Evolutionary conservation across 2,113 vertebrate species (phyloP), one percentile per base, ranked within the genome.

Genomic region (Protobothrops mucrosquamatus): DNA sequence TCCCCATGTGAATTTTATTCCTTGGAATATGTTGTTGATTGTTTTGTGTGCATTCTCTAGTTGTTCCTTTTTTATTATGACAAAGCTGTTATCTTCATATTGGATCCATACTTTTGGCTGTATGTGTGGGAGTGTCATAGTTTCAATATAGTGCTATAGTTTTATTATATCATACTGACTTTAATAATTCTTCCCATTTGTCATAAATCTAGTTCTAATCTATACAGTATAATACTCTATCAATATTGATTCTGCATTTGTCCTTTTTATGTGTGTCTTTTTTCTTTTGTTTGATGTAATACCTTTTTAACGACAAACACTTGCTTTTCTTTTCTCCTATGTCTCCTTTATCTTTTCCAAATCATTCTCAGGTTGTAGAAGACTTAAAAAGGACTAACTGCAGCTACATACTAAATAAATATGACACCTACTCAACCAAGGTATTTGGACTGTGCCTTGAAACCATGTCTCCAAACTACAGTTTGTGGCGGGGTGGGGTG

Each of bases 371-470:
- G 96, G 55, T 95, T 46, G 54, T 12, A 22, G 95, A 96, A 85
- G 95, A 96, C 11, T 26, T 96, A 85, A 91, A 92, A 34, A 94
- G 4, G 18, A 94, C 88, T 3, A 95, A 92, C 89, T 96, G 96
- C 87, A 88, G 55, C 48, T 91, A 90, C 8, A 51, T 95, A 6
- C 69, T 95, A 29, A 18, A 91, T 46, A 96, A 94, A 54, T 96
- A 95, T 0, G 94, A 95, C 54, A 94, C 95, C 87, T 95, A 88
- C 55, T 95, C 96, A 61, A 95, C 93, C 55, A 95, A 94, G 96
- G 96, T 94, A 89, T 94, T 93, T 57, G 4, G 74, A 81, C 8
- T 81, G 34, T 43, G 74, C 74, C 15, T 34, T 81, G 74, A 81
- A 22, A 81, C 34, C 18, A 22, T 43, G 34, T 43, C 34, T 81